Conservation (phyloP, 2,888 invertebrate genomes). For the Latrodectus hesperus region DNA sequence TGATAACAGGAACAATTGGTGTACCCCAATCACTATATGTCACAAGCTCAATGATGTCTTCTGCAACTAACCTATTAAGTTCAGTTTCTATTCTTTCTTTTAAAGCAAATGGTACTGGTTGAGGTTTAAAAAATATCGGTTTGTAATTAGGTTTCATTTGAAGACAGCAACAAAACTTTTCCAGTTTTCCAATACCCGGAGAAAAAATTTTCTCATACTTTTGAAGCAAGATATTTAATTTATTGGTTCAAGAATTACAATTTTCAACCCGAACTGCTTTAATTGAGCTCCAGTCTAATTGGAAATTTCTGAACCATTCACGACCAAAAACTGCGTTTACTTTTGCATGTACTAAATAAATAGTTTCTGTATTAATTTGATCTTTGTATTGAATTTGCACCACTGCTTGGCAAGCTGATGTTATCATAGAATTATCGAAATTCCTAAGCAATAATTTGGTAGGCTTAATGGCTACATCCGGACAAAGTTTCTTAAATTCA, state of each 20-base stretch:
- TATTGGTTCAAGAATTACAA: conserved; percentile 42
- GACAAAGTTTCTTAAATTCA: conserved; percentile 25
- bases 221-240: conserved; percentile 48
- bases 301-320: conserved; percentile 15
- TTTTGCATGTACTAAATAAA: conserved; percentile 18
- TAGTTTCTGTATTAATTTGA: conserved; percentile 19
- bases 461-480: conserved; percentile 11
- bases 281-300: conserved; percentile 15
- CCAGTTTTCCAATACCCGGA: conserved; percentile 34
- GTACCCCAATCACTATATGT: conserved; percentile 48
- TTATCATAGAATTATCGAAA: conserved; percentile 16
- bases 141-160: too few relatives aligned
- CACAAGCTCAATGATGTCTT: conserved; percentile 46
- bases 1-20: too few relatives aligned
- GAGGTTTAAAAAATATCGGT: conserved; percentile 51
- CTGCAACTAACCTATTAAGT: conserved; percentile 39
- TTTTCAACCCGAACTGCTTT: conserved; percentile 33
- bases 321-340: conserved; percentile 19
- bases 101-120: conserved; percentile 49
- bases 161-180: too few relatives aligned
- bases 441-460: conserved; percentile 17
- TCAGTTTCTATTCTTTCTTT: conserved; percentile 51
- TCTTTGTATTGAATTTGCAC: conserved; percentile 19
- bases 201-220: conserved; percentile 45
- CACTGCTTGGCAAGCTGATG: conserved; percentile 19